These are phyloP conservation scores for Tychaedon coryphoeus DNA, from an alignment of 2,113 vertebrate genomes.

Conservation along the genomic window DNA sequence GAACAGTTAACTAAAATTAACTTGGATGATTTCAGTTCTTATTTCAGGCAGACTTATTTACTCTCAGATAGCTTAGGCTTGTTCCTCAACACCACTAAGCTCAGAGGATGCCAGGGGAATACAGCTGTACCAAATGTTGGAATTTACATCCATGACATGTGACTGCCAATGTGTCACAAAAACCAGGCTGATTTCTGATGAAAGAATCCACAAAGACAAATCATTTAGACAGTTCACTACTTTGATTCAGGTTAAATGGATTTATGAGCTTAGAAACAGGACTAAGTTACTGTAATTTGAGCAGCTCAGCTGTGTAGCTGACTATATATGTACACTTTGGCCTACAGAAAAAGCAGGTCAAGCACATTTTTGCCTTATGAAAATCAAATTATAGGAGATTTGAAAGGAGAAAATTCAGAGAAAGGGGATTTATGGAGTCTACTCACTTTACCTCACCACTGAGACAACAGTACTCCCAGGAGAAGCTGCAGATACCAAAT, in stretches of 20 bases:
- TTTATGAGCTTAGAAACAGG: neutral
- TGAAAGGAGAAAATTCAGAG: neutral
- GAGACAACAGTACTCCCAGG: neutral
- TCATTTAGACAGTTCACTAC: neutral
- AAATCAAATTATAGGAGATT: neutral
- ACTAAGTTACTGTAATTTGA: neutral
- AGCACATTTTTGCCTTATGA: neutral
- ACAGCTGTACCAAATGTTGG: neutral
- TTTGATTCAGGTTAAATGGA: neutral
- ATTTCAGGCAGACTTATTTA: neutral
- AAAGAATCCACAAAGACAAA: neutral
- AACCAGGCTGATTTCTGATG: neutral
- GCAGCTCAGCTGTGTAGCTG: neutral
- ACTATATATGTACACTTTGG: fast-evolving
- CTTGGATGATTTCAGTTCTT: neutral
- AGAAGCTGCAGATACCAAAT: neutral
- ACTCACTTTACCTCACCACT: neutral
- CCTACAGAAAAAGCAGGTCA: neutral
- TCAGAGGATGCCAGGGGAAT: neutral
- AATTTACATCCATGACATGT: neutral
- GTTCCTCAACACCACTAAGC: neutral
- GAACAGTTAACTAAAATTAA: neutral
- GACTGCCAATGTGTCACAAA: neutral
- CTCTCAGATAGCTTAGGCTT: neutral
- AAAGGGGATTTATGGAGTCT: neutral